Conservation (phyloP, 1,140 invertebrate genomes). For the Neodiprion fabricii region DNA sequence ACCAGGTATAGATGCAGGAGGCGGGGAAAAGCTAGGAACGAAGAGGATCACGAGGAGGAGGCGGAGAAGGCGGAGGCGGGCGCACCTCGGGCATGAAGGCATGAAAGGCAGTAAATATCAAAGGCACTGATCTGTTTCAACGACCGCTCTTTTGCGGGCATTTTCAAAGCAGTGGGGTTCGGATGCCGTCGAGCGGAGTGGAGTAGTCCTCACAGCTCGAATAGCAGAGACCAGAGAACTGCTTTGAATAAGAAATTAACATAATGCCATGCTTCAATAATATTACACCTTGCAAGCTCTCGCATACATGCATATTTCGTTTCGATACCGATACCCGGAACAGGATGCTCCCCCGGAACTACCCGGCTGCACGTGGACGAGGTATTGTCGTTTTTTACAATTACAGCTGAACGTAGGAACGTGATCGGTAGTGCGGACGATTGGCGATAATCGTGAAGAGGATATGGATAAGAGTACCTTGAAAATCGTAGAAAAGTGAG, state of each 20-base stretch:
- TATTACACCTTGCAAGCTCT: not conserved
- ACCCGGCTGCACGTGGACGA: not conserved
- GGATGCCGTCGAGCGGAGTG: not conserved
- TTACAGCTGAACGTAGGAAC: not conserved
- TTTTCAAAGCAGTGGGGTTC: not conserved
- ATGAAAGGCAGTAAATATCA: conserved; percentile 7
- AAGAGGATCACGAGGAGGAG: not conserved
- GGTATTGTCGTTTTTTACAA: not conserved
- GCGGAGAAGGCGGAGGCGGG: not conserved
- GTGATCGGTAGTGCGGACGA: too few species aligned
- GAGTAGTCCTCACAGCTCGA: not conserved
- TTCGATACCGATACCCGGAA: not conserved
- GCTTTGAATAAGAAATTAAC: conserved; percentile 6
- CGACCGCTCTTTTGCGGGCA: not conserved
- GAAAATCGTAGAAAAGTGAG: too few species aligned
- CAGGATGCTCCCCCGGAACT: not conserved
- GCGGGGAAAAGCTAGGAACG: not conserved
- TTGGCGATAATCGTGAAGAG: too few species aligned
- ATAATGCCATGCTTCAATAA: conserved; percentile 7
- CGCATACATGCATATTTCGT: not conserved
- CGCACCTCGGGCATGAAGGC: not conserved
- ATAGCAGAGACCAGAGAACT: not conserved
- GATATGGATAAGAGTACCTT: too few species aligned
- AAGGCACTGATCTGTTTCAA: conserved; percentile 5
- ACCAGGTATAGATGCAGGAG: too few species aligned